Evolutionary conservation across 2,888 invertebrate species (phyloP), one percentile per base, ranked within the genome.

Genomic region (Nycteola revayana): DNA sequence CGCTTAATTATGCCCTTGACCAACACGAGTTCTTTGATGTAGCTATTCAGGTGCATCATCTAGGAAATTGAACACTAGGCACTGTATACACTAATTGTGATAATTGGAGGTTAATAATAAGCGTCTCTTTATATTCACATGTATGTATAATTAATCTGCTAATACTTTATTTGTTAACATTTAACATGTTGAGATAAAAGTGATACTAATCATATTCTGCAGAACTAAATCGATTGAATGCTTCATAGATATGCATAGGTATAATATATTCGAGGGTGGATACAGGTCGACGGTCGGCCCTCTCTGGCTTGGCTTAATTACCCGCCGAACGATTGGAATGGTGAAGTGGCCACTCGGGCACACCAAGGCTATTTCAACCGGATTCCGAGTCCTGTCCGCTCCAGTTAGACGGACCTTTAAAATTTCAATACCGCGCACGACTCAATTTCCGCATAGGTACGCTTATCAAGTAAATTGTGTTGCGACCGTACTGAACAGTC

Each of bases 351-450:
- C 78, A 80, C 79, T 84, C 73, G 69, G 71, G 66, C 72, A 72
- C 64, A 75, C 78, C 86, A 86, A 87, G 87, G 86, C 79, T 84
- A 78, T 59, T 63, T 68, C 70, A 78, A 86, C 87, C 85, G 85
- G 87, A 87, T 85, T 85, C 75, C 75, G 71, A 79, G 70, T 80
- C 77, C 80, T 75, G 75, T 70, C 71, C 81, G 81, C 79, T 83
- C 83, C 79, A 84, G 83, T 84, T 84, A 84, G 78, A 70, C 75
- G 71, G 77, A 82, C 82, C 78, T 86, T 79, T 76, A 75, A 72
- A 55, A 70, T 71, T 66, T 69, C 64, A 73, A 62, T 70, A 65
- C 60, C 29, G 41, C 33, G 36, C 38, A 57, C 55, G 50, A 60
- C 57, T 66, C 59, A 50, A 69, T 84, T 86, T 87, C 84, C 83